Percentiles rank a stretch among this genome's conserved stretches.
Evolutionary conservation across 2,797 vertebrate genomes (phyloP).

Genomic region (Falco biarmicus): DNA sequence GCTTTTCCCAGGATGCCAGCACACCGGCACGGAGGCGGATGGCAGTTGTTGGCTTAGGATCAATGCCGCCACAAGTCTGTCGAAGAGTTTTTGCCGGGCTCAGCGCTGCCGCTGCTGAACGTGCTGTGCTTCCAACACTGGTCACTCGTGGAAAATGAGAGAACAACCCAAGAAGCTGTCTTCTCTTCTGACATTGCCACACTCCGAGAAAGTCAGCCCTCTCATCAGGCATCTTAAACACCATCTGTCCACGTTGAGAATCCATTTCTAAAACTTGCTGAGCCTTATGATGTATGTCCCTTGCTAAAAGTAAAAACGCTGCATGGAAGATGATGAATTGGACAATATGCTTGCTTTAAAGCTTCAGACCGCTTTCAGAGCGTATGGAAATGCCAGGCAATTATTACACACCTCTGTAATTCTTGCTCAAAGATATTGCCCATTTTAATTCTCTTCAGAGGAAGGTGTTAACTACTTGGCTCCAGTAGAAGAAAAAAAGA

Average conservation of each 20-base stretch:
- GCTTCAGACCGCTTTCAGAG: constrained; percentile 7
- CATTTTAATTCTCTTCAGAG: background rate
- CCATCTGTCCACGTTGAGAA: constrained; percentile 50
- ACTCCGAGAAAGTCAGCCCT: constrained; percentile 39
- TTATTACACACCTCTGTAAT: constrained; percentile 17
- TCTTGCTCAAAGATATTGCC: background rate
- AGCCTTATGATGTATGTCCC: constrained; percentile 41
- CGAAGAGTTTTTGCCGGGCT: background rate
- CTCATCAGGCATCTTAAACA: constrained; percentile 38
- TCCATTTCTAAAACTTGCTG: constrained; percentile 25
- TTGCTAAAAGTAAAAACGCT: constrained; percentile 53
- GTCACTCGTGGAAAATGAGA: background rate
- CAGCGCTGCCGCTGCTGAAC: background rate
- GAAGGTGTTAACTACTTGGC: background rate
- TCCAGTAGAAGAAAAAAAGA: background rate
- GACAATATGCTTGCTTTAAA: constrained; percentile 32
- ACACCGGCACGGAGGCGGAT: accelerated
- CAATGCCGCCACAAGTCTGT: background rate
- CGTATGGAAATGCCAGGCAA: constrained; percentile 6
- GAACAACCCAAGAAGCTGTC: background rate
- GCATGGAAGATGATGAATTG: constrained; percentile 53
- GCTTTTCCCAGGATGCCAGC: background rate
- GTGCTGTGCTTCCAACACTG: background rate
- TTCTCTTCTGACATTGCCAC: constrained; percentile 42
- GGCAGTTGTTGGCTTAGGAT: background rate